Evolutionary conservation across 2,113 vertebrate genomes (phyloP).

Genomic region (Maccullochella peelii): DNA sequence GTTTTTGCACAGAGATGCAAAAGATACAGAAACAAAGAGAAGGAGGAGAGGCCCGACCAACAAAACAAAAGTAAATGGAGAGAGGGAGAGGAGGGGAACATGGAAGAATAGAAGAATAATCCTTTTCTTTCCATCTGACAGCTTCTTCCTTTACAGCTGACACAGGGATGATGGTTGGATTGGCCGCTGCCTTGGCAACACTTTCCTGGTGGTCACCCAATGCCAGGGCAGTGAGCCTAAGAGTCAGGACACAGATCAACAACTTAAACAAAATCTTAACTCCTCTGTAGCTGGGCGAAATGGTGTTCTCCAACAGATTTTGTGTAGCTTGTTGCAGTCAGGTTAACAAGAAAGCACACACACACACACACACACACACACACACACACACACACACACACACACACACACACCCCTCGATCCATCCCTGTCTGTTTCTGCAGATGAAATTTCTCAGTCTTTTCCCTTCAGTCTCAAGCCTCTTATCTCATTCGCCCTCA

Average conservation of each 20-base stretch:
- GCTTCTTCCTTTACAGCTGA: conserved; percentile 55
- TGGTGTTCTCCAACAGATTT: not conserved
- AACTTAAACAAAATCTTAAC: conserved; percentile 31
- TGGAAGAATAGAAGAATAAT: conserved; percentile 47
- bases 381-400: conserved; percentile 20
- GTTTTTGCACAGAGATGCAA: conserved; percentile 12
- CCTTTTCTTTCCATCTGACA: conserved; percentile 55
- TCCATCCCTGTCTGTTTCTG: conserved; percentile 25
- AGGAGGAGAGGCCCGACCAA: conserved; percentile 20
- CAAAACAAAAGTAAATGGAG: conserved; percentile 13
- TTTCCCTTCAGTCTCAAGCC: conserved; percentile 43
- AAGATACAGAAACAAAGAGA: conserved; percentile 24
- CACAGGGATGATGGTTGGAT: conserved; percentile 33
- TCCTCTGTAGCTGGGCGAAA: conserved; percentile 23
- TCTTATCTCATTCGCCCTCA: conserved; percentile 58
- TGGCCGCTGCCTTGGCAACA: conserved; percentile 51
- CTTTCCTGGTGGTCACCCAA: conserved; percentile 46
- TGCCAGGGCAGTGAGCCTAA: conserved; percentile 43
- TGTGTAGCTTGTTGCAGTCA: conserved; percentile 6
- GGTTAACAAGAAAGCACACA: conserved; percentile 1
- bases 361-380: conserved; percentile 15
- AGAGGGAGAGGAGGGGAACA: conserved; percentile 16
- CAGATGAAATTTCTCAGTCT: conserved; percentile 48
- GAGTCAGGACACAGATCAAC: conserved; percentile 50
- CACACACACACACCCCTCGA: conserved; percentile 1